Evolutionary conservation across 30 jellyfish, hydroid and myxozoan genomes (phyloP).

Genomic region (Clytia hemisphaerica): DNA sequence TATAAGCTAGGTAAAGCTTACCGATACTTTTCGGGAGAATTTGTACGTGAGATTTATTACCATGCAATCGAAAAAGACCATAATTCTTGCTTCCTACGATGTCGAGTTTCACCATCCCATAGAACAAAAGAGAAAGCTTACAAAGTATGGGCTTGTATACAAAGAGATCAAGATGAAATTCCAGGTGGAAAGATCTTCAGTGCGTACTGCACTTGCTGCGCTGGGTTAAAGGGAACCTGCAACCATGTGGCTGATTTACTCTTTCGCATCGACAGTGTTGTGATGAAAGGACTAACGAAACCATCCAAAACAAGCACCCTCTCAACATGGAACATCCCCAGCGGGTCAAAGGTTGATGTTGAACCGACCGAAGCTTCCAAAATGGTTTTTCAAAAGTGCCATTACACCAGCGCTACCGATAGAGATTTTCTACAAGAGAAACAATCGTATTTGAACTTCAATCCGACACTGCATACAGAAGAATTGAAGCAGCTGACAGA

Average conservation of each 20-base stretch:
- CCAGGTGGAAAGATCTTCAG: not conserved
- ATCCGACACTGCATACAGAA: too few relatives aligned
- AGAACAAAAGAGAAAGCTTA: not conserved
- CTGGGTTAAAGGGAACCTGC: not conserved
- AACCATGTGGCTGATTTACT: not conserved
- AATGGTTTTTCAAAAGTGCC: too few relatives aligned
- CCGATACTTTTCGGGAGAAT: not conserved
- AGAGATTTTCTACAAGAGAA: too few relatives aligned
- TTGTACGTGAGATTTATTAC: not conserved
- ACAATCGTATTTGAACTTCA: too few relatives aligned
- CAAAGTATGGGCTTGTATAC: not conserved
- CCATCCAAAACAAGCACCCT: not conserved
- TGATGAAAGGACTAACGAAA: not conserved
- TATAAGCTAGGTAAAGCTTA: conserved; percentile 10
- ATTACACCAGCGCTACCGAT: too few relatives aligned
- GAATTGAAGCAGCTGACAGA: too few relatives aligned
- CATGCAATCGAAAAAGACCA: not conserved
- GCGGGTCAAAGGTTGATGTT: not conserved
- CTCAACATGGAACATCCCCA: not conserved
- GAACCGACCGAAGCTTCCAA: too few relatives aligned
- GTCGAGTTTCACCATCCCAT: conserved; percentile 8
- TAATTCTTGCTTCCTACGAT: not conserved
- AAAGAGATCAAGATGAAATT: not conserved
- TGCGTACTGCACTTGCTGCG: conserved; percentile 12
- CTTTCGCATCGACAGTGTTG: conserved; percentile 1